Percentiles rank a stretch among this genome's conserved stretches.
Conservation (phyloP, 1,140 invertebrate genomes). For the Papilio helenus region DNA sequence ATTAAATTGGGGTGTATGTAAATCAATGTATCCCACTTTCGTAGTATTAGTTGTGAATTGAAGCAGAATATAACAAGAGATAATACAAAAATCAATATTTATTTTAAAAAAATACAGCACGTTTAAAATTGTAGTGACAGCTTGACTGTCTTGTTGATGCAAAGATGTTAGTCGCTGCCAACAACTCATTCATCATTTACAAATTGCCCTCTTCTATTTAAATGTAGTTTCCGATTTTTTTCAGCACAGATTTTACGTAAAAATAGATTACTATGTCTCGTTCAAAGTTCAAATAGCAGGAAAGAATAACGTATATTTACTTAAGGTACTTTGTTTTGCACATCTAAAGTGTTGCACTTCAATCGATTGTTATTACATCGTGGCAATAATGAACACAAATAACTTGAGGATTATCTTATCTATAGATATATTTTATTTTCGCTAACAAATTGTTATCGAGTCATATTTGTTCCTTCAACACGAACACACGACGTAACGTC, state of each 20-base stretch:
- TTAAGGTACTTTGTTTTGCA: neutral
- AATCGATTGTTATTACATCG: constrained; percentile 7
- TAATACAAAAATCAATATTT: constrained; percentile 19
- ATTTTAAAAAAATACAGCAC: constrained; percentile 6
- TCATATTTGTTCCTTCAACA: constrained; percentile 3
- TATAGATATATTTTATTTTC: neutral
- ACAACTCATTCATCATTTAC: constrained; percentile 29
- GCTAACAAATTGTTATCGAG: constrained; percentile 12
- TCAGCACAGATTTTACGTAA: neutral
- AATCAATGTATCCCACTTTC: neutral
- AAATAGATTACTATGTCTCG: neutral
- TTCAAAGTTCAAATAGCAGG: too few relatives aligned
- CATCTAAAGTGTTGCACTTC: neutral
- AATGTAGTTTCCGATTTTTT: constrained; percentile 5
- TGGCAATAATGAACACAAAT: constrained; percentile 17
- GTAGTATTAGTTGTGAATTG: neutral
- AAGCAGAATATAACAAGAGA: neutral
- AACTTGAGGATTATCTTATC: constrained; percentile 12
- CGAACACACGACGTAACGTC: neutral
- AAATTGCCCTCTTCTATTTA: constrained; percentile 9
- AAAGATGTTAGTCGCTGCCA: neutral
- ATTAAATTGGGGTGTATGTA: too few relatives aligned
- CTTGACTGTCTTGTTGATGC: constrained; percentile 16
- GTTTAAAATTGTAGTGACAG: constrained; percentile 12
- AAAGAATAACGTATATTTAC: too few relatives aligned